Percentiles rank a stretch among this genome's conserved stretches.
Evolutionary conservation across 2,113 vertebrate genomes (phyloP).

Genomic region (Speoplatyrhinus poulsoni): DNA sequence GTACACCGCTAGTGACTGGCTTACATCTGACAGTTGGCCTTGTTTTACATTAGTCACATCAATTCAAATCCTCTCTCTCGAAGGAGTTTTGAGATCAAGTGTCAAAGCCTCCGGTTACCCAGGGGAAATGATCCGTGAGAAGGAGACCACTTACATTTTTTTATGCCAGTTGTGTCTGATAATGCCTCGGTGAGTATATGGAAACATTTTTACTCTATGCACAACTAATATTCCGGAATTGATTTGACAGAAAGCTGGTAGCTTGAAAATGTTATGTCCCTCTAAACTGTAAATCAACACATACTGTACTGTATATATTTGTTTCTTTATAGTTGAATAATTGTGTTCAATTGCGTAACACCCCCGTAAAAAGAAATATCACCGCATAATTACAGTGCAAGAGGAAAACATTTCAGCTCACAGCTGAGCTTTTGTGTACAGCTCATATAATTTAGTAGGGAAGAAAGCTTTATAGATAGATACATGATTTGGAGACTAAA

Average conservation of each 20-base stretch:
- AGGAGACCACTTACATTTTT: slow-evolving; percentile 29
- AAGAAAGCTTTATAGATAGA: background rate
- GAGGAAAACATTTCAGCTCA: background rate
- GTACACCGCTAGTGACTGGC: slow-evolving; percentile 72
- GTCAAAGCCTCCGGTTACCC: slow-evolving; percentile 69
- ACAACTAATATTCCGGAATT: no score
- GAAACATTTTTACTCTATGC: no score
- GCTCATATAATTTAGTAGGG: background rate
- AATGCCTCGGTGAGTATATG: slow-evolving; percentile 20
- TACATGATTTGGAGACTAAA: background rate
- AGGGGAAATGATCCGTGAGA: slow-evolving; percentile 62
- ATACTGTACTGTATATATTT: no score
- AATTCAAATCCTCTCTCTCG: slow-evolving; percentile 70
- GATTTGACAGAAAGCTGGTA: no score
- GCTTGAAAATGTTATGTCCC: no score
- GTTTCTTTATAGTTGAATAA: no score
- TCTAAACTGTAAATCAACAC: no score
- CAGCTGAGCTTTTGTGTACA: background rate
- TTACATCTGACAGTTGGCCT: slow-evolving; percentile 77
- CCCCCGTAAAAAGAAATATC: no score
- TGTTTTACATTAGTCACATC: slow-evolving; percentile 81
- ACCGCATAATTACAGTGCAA: no score
- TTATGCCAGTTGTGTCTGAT: no score
- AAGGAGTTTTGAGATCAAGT: slow-evolving; percentile 68
- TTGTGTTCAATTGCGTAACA: no score